A percentile compares a stretch with the other conserved stretches of the same genome.
Evolutionary conservation across 1,140 invertebrate species (phyloP).

Genomic region (Wasmannia auropunctata): DNA sequence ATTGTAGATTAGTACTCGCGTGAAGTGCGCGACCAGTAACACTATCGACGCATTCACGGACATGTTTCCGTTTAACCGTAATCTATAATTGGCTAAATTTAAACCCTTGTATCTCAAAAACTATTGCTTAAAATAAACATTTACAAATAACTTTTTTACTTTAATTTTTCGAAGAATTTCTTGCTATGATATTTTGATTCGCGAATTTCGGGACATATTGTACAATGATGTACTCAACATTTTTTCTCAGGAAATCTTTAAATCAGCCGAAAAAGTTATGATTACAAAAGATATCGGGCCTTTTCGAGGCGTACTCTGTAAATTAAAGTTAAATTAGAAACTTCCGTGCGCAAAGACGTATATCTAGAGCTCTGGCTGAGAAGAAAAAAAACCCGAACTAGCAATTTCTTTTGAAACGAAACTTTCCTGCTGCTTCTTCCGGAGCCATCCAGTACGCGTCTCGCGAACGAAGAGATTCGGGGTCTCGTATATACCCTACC

Average conservation of each 20-base stretch:
- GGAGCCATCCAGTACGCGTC: background rate
- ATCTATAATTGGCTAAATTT: no score
- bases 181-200: no score
- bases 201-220: no score
- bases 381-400: background rate
- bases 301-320: background rate
- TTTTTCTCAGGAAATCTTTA: background rate
- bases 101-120: no score
- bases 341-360: background rate
- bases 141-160: no score
- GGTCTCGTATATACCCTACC: slow-evolving; percentile 41
- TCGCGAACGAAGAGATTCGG: slow-evolving; percentile 51
- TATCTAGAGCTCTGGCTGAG: background rate
- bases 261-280: background rate
- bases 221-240: background rate
- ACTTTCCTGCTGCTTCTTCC: background rate
- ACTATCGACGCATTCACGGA: no score
- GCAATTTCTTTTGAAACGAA: background rate
- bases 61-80: no score
- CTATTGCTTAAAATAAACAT: no score
- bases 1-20: no score
- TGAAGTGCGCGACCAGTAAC: no score
- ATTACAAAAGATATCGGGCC: background rate
- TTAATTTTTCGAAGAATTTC: no score
- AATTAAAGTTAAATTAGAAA: slow-evolving; percentile 24